Evolutionary conservation across 2,888 invertebrate species (phyloP).

Genomic region (Cryptus armator): DNA sequence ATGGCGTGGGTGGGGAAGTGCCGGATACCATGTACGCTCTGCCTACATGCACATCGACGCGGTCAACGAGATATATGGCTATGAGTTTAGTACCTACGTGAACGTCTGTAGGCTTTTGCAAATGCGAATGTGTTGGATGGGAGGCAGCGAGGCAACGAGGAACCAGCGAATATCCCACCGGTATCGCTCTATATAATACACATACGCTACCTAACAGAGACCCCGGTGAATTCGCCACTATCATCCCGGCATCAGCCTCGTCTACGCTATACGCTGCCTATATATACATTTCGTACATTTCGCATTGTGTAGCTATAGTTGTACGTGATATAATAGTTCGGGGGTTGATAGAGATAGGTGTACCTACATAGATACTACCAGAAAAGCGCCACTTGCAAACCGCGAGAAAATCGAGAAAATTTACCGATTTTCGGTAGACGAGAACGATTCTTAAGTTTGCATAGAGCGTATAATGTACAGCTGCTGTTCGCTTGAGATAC

Average conservation of each 20-base stretch:
- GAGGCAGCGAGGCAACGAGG: constrained; percentile 20
- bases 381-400: not conserved
- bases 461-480: not conserved
- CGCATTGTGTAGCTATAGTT: constrained; percentile 30
- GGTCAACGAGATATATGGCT: not conserved
- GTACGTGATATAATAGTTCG: constrained; percentile 56
- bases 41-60: constrained; percentile 13
- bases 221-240: constrained; percentile 48
- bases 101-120: constrained; percentile 25
- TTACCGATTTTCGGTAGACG: constrained; percentile 52
- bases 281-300: constrained; percentile 27
- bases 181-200: not conserved
- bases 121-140: constrained; percentile 23
- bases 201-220: constrained; percentile 12
- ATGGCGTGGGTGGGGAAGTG: constrained; percentile 46
- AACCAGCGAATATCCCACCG: constrained; percentile 14
- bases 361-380: not conserved
- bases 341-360: constrained; percentile 19
- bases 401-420: constrained; percentile 65
- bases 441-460: constrained; percentile 73
- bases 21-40: constrained; percentile 52
- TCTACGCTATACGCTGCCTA: not conserved
- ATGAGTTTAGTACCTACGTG: not conserved
- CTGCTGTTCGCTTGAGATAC: too few relatives aligned
- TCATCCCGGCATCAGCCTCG: constrained; percentile 56